Evolutionary conservation across 2,113 vertebrate genomes (phyloP), one percentile per base, ranked within the genome.

Genomic region (Tragelaphus buxtoni): DNA sequence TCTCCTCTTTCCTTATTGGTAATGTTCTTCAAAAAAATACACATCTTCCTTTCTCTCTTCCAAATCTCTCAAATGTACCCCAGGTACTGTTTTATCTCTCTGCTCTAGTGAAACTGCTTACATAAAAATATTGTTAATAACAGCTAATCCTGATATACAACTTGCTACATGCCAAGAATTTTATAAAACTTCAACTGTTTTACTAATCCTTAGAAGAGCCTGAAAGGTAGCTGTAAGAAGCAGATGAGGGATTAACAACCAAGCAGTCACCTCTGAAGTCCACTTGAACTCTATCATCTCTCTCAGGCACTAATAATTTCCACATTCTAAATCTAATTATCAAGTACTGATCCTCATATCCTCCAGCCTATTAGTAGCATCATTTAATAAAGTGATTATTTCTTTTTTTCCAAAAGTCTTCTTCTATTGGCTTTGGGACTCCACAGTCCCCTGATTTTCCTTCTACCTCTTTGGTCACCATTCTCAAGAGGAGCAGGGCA

Each of bases 211-310:
- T 22, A 49, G 0, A 3, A 51, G 13, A 51, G 7, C 20, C n/a
- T 85, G 9, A 20, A 55, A 9, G 2, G 16, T 61, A 60, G 3
- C 12, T 79, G 11, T 65, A 60, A 92, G 24, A 51, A 39, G 20
- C 30, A 7, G 5, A 74, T 28, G 9, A 42, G 16, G 5, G 10
- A 39, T 53, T 60, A 42, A 91, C 45, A 93, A 13, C 17, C 11
- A 39, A 11, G 2, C 1, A 4, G 20, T 86, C 2, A 14, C 7
- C 14, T 80, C 60, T 16, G 1, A 79, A n/a, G 32, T 42, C 4
- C 16, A 6, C 2, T 1, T 28, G 4, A 0, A 32, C 14, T 9
- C 3, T 16, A 20, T 24, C 20, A 17, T 5, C 10, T 32, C 12
- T 58, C 8, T 87, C 63, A 83, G 22, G 53, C 47, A 90, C 35